A percentile compares a stretch with the other conserved stretches of the same genome.
phyloP scores from a whole-genome alignment of 1,140 invertebrate species.

The Eurosta solidaginis region DNA sequence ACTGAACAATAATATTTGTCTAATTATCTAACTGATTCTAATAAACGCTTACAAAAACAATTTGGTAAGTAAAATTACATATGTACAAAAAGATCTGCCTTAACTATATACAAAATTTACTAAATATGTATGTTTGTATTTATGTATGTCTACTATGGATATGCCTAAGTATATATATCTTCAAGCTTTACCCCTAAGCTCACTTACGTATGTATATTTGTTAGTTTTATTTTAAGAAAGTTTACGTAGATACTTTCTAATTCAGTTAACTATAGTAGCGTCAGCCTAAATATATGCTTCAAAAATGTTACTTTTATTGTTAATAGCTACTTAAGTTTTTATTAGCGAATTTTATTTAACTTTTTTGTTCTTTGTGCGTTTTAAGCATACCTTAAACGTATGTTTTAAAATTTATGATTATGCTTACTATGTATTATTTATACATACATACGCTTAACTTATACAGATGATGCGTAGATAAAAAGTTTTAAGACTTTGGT shows the following conservation, averaged over 20 bases:
- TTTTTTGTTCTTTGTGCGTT: neutral
- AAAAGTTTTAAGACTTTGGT: conserved; percentile 77
- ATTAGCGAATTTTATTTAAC: no score
- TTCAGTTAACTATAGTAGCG: neutral
- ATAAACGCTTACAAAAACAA: no score
- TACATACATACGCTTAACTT: neutral
- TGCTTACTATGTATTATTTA: neutral
- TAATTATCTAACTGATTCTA: no score
- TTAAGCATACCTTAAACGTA: neutral
- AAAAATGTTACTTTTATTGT: neutral
- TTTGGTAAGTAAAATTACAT: no score
- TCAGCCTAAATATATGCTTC: conserved; percentile 4
- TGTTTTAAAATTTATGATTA: neutral
- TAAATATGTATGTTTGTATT: no score
- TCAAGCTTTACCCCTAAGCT: neutral
- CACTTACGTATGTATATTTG: neutral
- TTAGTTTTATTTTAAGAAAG: neutral
- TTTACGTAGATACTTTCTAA: neutral
- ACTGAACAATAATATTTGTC: no score
- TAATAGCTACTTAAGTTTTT: no score
- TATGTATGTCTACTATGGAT: no score
- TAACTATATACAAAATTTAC: neutral
- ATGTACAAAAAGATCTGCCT: no score
- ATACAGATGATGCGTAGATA: conserved; percentile 77
- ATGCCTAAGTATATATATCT: no score